phyloP scores from a whole-genome alignment of 2,113 vertebrate genomes.

The Ursus arctos region DNA sequence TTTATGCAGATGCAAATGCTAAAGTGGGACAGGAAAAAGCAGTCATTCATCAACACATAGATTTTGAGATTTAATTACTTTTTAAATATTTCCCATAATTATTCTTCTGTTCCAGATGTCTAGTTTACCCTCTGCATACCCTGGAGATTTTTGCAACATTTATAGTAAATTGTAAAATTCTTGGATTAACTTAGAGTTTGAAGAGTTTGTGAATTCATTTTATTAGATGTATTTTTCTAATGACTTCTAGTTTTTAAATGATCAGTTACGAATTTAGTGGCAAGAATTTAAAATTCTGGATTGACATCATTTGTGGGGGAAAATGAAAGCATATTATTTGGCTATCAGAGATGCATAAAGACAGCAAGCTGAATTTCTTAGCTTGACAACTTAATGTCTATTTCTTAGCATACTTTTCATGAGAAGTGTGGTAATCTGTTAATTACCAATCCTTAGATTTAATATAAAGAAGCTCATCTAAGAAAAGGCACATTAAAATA shows the following conservation, averaged over 20 bases:
- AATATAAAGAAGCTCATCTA: neutral
- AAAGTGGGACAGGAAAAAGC: neutral
- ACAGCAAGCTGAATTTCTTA: neutral
- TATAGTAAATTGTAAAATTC: constrained; percentile 18
- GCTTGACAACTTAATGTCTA: neutral
- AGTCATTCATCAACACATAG: neutral
- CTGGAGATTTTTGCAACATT: neutral
- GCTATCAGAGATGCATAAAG: neutral
- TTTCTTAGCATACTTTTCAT: neutral
- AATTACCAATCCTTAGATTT: constrained; percentile 37
- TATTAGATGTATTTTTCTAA: constrained; percentile 23
- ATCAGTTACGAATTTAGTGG: neutral
- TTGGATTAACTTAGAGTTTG: neutral
- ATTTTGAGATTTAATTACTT: constrained; percentile 16
- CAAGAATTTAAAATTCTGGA: neutral
- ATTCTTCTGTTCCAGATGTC: constrained; percentile 27
- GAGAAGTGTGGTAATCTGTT: neutral
- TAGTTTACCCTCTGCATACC: neutral
- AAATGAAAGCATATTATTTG: constrained; percentile 56
- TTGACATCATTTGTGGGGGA: neutral
- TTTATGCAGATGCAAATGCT: constrained; percentile 6
- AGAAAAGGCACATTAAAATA: neutral
- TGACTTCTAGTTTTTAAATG: neutral
- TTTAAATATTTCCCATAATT: constrained; percentile 26
- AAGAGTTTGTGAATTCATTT: neutral